Evolutionary conservation across 2,113 vertebrate species (phyloP), one percentile per base, ranked within the genome.

Genomic region (Atlantisia rogersi): DNA sequence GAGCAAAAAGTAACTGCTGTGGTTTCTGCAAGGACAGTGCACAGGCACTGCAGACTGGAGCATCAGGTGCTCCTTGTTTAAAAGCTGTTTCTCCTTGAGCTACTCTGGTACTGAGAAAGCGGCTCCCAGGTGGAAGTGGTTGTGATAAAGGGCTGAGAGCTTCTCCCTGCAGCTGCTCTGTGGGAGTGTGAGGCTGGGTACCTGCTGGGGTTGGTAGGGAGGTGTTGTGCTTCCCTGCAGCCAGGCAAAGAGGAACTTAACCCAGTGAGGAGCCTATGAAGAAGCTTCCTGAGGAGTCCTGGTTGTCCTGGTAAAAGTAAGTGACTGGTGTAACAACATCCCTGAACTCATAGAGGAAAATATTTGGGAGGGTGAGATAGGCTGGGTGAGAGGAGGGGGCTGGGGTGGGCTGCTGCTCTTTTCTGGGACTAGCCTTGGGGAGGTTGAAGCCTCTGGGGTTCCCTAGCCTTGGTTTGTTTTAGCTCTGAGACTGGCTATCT

Each of bases 41-140:
- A 22, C 0, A 14, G 69, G 1, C 11, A 1, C 35, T 6, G 6
- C 67, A 64, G 32, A 4, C 1, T 12, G 11, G 18, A 1, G 1
- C 44, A 56, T 1, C 55, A 48, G 48, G 6, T 63, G 39, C 22
- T 15, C 32, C 1, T 29, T 10, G 7, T 68, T 92, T 63, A 16
- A 55, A 52, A 68, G 9, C 3, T 5, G 26, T 74, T 93, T 35
- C 77, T 59, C 31, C 29, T 8, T 59, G n/a, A 46, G 75, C 37
- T 10, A 0, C 6, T 39, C 60, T 22, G 35, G 6, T 20, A 26
- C 24, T 46, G 20, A 42, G 35, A 11, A 15, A 31, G n/a, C 1
- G 3, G 35, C 31, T 37, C 13, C 32, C 21, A 4, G n/a, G n/a
- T 55, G 93, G 3, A 29, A 8, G 8, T n/a, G 24, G 32, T 69